These are phyloP conservation scores for Phenganax marumi DNA, from an alignment of 92 coral and sea anemone species.

Conservation along the genomic window DNA sequence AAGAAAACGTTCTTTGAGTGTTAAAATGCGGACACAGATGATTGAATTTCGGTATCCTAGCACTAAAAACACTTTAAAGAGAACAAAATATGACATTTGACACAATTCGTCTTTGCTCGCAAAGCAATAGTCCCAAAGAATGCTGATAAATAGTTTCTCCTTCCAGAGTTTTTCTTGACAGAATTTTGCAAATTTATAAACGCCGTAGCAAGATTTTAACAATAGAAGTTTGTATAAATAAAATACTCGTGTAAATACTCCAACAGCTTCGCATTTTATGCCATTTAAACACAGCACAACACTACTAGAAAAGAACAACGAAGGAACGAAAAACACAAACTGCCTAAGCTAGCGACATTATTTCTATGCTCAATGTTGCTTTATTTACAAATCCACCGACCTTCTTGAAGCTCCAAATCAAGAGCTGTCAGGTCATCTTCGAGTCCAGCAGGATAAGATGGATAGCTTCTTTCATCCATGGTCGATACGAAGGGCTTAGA, in stretches of 20 bases:
- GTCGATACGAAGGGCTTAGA: background rate
- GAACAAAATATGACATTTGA: background rate
- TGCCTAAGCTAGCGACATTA: background rate
- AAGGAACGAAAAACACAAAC: background rate
- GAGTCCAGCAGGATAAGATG: slow-evolving; percentile 81
- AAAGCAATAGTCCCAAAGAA: background rate
- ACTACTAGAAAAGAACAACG: background rate
- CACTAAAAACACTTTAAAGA: slow-evolving; percentile 1
- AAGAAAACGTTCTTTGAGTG: background rate
- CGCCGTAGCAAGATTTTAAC: too few species aligned
- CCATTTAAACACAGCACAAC: background rate
- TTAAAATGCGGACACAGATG: slow-evolving; percentile 7
- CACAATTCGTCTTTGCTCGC: background rate
- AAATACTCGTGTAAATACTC: background rate
- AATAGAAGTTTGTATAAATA: too few species aligned
- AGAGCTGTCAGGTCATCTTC: slow-evolving; percentile 87
- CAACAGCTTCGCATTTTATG: background rate
- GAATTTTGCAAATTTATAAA: background rate
- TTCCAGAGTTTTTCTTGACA: background rate
- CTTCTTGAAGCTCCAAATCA: slow-evolving; percentile 93
- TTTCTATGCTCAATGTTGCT: too few species aligned
- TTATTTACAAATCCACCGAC: slow-evolving; percentile 53
- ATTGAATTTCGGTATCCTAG: slow-evolving; percentile 8
- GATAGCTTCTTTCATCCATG: slow-evolving; percentile 40
- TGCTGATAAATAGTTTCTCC: background rate